Evolutionary conservation across 2,888 invertebrate genomes (phyloP), one percentile per base, ranked within the genome.

Genomic region (Dicyrtoma fusca): DNA sequence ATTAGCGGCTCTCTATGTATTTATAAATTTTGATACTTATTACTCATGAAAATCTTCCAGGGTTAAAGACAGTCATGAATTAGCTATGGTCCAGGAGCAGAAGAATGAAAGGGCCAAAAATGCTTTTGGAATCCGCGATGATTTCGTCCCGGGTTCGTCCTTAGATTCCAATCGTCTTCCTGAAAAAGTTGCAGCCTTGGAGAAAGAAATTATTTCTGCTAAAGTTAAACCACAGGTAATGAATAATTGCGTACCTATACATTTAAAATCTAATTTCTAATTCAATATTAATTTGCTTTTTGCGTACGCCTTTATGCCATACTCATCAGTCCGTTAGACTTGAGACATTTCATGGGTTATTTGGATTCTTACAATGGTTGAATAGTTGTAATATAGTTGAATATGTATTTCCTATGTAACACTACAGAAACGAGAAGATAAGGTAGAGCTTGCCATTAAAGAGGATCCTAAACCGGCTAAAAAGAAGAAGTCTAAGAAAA

Each of bases 31-130:
- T n/a, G n/a, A n/a, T n/a, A n/a, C n/a, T n/a, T n/a, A n/a, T n/a
- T n/a, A n/a, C n/a, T n/a, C n/a, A n/a, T n/a, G n/a, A n/a, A 25
- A 10, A 1, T 23, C 25, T 14, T 34, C 34, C 34, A 95, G 95
- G 85, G 94, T 94, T 75, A 92, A 92, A 75, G 97, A 96, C 83
- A 96, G 95, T 61, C 97, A 98, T 86, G 94, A 96, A 84, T 90
- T 95, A 77, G 97, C 97, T 0, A 95, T 95, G 84, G 96, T 97
- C 25, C 96, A 96, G 84, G 92, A 94, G 82, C 93, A 94, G 84
- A 97, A 97, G 85, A 97, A 97, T 87, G 93, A 93, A 1, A 90
- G 91, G 71, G 86, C 97, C 75, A 90, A 95, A 69, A 93, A 94
- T 83, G 97, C 97, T 5, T 97, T 97, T 84, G 96, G 97, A 72